Percentiles rank a stretch among this genome's conserved stretches.
Evolutionary conservation across 2,888 invertebrate species (phyloP).

Genomic region (Phengaris arion): DNA sequence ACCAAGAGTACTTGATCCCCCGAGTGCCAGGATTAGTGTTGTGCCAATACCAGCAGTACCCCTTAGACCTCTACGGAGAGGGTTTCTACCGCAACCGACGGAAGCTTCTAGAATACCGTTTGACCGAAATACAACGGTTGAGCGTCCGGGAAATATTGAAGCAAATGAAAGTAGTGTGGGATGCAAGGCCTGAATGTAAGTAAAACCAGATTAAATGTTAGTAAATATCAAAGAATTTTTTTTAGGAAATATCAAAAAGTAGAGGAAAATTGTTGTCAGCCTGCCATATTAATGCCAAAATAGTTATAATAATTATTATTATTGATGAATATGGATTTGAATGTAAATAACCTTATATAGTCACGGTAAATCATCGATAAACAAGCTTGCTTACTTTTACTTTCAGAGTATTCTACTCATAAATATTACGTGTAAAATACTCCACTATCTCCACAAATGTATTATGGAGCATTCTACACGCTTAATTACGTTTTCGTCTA

Average conservation of each 20-base stretch:
- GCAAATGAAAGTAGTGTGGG: conserved; percentile 70
- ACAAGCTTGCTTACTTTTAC: no score
- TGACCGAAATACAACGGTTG: conserved; percentile 55
- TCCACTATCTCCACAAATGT: neutral
- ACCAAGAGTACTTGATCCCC: conserved; percentile 46
- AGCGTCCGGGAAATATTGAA: conserved; percentile 61
- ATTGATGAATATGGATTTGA: no score
- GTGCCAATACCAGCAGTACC: conserved; percentile 80
- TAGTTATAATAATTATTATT: no score
- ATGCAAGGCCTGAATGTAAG: conserved; percentile 66
- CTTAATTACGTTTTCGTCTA: neutral
- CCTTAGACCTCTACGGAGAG: conserved; percentile 84
- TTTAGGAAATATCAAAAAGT: no score
- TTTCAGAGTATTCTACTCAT: no score
- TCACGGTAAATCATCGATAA: no score
- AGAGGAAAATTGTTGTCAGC: no score
- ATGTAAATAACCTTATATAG: no score
- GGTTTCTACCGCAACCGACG: conserved; percentile 84
- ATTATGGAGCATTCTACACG: neutral
- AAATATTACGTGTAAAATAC: neutral
- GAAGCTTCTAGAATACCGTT: conserved; percentile 76
- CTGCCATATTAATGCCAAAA: no score
- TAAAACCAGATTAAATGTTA: conserved; percentile 29
- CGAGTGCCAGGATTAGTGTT: conserved; percentile 63
- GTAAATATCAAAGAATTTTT: no score